phyloP scores from a whole-genome alignment of 2,113 vertebrate genomes.

The Pteropus alecto region DNA sequence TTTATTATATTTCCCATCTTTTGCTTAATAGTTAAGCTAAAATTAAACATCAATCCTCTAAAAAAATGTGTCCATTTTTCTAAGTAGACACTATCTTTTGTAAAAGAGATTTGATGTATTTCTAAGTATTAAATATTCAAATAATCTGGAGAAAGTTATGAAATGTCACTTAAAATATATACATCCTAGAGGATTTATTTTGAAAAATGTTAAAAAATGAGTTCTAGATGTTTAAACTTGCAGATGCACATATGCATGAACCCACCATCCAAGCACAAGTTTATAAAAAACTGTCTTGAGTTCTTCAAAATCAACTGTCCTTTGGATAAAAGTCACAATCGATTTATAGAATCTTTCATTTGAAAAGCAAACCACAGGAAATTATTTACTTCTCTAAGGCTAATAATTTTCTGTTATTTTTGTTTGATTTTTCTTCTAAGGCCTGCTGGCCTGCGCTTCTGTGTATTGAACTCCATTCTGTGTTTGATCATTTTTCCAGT shows the following conservation, averaged over 20 bases:
- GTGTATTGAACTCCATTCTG: background rate
- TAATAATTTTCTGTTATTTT: constrained; percentile 63
- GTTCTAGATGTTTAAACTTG: constrained; percentile 41
- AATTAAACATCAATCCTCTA: background rate
- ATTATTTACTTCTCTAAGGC: constrained; percentile 57
- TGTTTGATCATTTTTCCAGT: constrained; percentile 2
- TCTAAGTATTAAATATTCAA: constrained; percentile 70
- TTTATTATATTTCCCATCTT: constrained; percentile 51
- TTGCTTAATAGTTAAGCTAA: background rate
- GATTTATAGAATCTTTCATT: constrained; percentile 44
- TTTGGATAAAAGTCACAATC: constrained; percentile 21
- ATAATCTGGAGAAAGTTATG: constrained; percentile 36
- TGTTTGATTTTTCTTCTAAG: constrained; percentile 59
- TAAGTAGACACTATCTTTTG: constrained; percentile 48
- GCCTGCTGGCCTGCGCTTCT: background rate
- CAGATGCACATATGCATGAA: background rate
- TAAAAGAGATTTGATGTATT: constrained; percentile 50
- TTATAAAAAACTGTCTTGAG: background rate
- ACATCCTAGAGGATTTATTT: constrained; percentile 28
- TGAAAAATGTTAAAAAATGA: constrained; percentile 52
- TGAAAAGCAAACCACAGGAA: constrained; percentile 59
- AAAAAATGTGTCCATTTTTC: constrained; percentile 61
- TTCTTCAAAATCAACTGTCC: constrained; percentile 24
- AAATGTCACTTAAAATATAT: constrained; percentile 53
- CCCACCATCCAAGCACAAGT: background rate